Conservation (phyloP, 2,888 invertebrate genomes). For the Drosophila melanosoma region DNA sequence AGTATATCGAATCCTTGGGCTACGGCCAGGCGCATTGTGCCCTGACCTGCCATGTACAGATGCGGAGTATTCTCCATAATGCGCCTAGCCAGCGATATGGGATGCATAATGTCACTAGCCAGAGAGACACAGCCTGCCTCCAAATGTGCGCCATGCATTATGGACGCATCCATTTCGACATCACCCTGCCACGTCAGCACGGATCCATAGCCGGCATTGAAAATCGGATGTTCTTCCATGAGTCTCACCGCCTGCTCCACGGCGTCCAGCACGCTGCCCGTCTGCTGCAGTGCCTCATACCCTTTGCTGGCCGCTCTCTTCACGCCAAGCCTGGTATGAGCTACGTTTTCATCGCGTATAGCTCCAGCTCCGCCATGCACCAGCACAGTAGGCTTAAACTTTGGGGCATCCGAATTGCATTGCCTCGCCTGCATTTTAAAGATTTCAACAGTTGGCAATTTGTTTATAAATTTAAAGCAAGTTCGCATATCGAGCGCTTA, state of each 20-base stretch:
- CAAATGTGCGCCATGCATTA: constrained; percentile 91
- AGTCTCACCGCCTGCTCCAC: constrained; percentile 91
- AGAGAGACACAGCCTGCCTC: constrained; percentile 90
- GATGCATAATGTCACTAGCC: constrained; percentile 90
- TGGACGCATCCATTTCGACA: constrained; percentile 94
- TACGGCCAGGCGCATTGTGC: constrained; percentile 90
- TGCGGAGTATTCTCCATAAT: constrained; percentile 92
- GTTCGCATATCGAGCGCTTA: constrained; percentile 10
- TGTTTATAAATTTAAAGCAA: neutral
- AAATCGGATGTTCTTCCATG: constrained; percentile 91
- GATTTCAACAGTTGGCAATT: neutral
- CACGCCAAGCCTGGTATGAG: constrained; percentile 88
- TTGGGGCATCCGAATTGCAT: no score
- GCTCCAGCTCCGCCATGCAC: constrained; percentile 94
- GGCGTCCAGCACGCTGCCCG: constrained; percentile 89
- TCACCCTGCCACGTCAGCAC: constrained; percentile 91
- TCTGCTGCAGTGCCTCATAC: constrained; percentile 86
- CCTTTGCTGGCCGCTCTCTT: constrained; percentile 88
- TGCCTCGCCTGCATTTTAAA: neutral
- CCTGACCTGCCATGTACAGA: constrained; percentile 89
- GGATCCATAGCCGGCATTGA: constrained; percentile 94
- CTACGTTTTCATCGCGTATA: constrained; percentile 87
- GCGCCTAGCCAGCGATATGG: constrained; percentile 90
- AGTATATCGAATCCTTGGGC: constrained; percentile 87
- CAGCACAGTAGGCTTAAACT: constrained; percentile 86